Evolutionary conservation across 2,797 vertebrate species (phyloP), one percentile per base, ranked within the genome.

Genomic region (Cossypha heuglini): DNA sequence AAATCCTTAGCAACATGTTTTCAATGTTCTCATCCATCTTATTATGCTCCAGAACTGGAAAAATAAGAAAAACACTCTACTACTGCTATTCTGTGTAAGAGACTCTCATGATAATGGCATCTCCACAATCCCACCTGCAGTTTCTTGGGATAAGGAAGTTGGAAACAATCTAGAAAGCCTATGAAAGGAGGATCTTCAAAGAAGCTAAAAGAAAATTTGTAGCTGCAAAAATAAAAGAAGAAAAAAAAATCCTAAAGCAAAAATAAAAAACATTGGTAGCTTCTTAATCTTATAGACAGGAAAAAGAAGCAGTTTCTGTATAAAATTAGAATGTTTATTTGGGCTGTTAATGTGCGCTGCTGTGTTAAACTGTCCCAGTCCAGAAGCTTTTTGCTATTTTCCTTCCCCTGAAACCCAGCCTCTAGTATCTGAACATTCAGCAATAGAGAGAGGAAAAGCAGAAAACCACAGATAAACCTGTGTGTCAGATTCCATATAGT

Each of bases 331-430:
- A 20, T 59, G 63, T 40, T 45, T 74, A 14, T 68, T 78, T 72
- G 18, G 79, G 13, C 37, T 61, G 5, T 51, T 79, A 38, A n/a
- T 8, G 1, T 1, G 0, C 0, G 2, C 21, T 75, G 26, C 48
- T 45, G 1, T 29, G 1, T 43, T 57, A 38, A 85, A 45, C 42
- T 92, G 24, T n/a, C 42, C 11, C 4, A 15, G 15, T 28, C 25
- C 15, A 58, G 35, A 3, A 26, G 10, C 8, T 28, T 75, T 78
- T 86, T 75, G 35, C 37, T 17, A 1, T 81, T 76, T 57, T 10
- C 2, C 10, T 87, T 94, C 54, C 16, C 33, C 16, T 22, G 22
- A 43, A 68, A 85, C 6, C 38, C 68, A 84, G 5, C 18, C 7
- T 68, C 26, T 21, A 64, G 17, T 35, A 35, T 66, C 51, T 67